Base-by-base conservation (phyloP, 2,888 invertebrate species). In the Microplitis manilae region DNA sequence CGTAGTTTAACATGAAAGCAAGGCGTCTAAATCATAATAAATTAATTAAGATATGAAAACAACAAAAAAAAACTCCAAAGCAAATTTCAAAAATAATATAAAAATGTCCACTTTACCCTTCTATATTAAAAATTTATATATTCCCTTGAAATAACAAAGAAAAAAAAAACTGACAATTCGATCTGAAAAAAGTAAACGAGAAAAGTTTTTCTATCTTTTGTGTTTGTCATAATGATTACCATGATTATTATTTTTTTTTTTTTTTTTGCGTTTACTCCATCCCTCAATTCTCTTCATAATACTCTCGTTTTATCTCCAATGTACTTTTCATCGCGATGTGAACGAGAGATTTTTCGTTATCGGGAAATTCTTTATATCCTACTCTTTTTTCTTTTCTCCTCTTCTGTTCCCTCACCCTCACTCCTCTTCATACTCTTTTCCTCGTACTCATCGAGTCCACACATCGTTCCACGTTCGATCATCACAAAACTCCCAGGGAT, bases 271-370 rank as follows among this genome's bases (percentile, higher is more conserved):
- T 50, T 13, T 8, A 50, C 50, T 50, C 50, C 9, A 50, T 50
- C 50, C 50, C 50, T 50, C 50, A 50, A 50, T 50, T 50, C 50
- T 50, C 9, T 50, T 50, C 50, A 50, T 50, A 50, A 50, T 50
- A 50, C 50, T 50, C 50, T 50, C 50, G 50, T 50, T 50, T 50
- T 50, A 50, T 50, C 50, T 50, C 50, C 50, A 50, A 50, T 50
- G 50, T 50, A 50, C 50, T 50, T 50, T 50, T 50, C 50, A 50
- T 50, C 50, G 50, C 50, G 13, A 50, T 13, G 50, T 50, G 13
- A 50, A 50, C 50, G 50, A 13, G 50, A 50, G 50, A 50, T 50
- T 50, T 50, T 50, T 50, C 50, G 50, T 50, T 50, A 50, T 50
- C 50, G 50, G 50, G 8, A 50, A 50, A 50, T 50, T 50, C 4